Conservation (phyloP, 2,888 invertebrate species). For the Tanytarsus gracilentus region DNA sequence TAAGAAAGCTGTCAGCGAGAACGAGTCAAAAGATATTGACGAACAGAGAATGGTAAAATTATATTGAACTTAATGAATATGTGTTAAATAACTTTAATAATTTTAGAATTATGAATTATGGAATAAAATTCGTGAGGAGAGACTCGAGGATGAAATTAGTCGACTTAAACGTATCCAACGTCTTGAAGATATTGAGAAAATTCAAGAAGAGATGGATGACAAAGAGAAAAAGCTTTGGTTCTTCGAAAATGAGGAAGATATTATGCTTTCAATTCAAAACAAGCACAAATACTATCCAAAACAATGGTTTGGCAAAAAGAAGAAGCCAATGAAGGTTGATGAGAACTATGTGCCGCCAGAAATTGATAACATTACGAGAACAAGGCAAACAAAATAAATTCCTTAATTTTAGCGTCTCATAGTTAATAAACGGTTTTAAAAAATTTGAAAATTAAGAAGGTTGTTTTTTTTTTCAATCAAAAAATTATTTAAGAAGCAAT, state of each 20-base stretch:
- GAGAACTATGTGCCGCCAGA: conserved; percentile 66
- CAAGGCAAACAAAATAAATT: not conserved
- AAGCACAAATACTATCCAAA: conserved; percentile 46
- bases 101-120: conserved; percentile 51
- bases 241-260: conserved; percentile 70
- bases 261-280: conserved; percentile 60
- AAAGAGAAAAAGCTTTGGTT: conserved; percentile 64
- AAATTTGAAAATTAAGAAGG: not conserved
- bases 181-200: conserved; percentile 48
- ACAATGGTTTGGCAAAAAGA: conserved; percentile 45
- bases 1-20: conserved; percentile 37
- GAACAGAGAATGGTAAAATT: conserved; percentile 42
- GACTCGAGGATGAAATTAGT: conserved; percentile 51
- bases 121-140: conserved; percentile 49
- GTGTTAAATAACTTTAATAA: conserved; percentile 29
- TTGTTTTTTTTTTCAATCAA: not conserved
- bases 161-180: conserved; percentile 45
- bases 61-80: not conserved
- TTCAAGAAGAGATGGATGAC: conserved; percentile 43
- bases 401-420: not conserved
- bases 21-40: conserved; percentile 40
- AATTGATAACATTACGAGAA: conserved; percentile 37
- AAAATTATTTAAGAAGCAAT: not conserved
- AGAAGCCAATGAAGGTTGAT: conserved; percentile 45
- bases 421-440: not conserved